Evolutionary conservation across 30 jellyfish, hydroid and myxozoan species (phyloP).

Genomic region (Clytia hemisphaerica): DNA sequence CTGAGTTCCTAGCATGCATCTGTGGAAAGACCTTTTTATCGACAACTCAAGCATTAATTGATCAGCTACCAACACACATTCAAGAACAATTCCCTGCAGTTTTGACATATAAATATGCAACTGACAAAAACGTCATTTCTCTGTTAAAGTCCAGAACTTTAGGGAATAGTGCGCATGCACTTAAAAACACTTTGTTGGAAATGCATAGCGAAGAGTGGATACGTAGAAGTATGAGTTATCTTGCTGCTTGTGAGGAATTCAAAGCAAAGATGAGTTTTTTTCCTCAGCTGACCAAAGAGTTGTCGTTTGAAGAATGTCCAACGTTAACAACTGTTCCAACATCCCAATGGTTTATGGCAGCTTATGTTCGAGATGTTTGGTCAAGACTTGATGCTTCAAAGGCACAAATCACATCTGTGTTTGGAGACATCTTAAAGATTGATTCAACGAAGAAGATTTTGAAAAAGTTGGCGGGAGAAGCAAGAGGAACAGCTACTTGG

Average conservation of each 20-base stretch:
- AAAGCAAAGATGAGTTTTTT: neutral
- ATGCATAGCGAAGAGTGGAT: slow-evolving; percentile 35
- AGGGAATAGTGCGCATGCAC: slow-evolving; percentile 44
- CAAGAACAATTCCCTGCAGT: slow-evolving; percentile 30
- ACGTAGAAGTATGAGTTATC: slow-evolving; percentile 19
- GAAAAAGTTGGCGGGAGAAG: too few species aligned
- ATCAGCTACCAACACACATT: slow-evolving; percentile 38
- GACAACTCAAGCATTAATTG: slow-evolving; percentile 22
- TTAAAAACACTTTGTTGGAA: slow-evolving; percentile 27
- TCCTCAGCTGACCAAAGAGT: neutral
- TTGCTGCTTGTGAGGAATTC: slow-evolving; percentile 18
- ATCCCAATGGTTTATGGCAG: slow-evolving; percentile 38
- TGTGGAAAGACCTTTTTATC: slow-evolving; percentile 22
- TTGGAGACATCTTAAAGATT: too few species aligned
- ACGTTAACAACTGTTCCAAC: slow-evolving; percentile 18
- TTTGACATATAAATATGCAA: slow-evolving; percentile 42
- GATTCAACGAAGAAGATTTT: too few species aligned
- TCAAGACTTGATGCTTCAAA: too few species aligned
- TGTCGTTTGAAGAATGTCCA: neutral
- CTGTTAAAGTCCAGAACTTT: slow-evolving; percentile 35
- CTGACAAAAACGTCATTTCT: slow-evolving; percentile 38
- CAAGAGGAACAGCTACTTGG: too few species aligned
- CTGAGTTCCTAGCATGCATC: slow-evolving; percentile 9
- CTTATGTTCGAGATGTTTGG: too few species aligned
- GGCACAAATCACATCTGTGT: too few species aligned